These are phyloP conservation scores for Hyles vespertilio DNA, from an alignment of 1,140 invertebrate species.

Conservation along the genomic window DNA sequence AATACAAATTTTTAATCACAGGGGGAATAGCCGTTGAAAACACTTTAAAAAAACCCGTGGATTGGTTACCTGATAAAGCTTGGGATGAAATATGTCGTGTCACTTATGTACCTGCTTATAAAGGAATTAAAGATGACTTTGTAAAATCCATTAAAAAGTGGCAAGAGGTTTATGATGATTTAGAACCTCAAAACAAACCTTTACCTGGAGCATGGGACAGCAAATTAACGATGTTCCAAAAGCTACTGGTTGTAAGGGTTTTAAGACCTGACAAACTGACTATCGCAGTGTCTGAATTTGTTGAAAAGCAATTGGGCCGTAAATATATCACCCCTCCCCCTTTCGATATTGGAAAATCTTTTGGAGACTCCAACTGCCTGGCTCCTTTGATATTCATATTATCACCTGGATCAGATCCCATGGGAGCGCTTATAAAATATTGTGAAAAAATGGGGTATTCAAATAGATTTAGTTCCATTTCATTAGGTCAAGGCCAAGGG, in stretches of 20 bases:
- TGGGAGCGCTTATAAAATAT: conserved; percentile 85
- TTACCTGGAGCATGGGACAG: conserved; percentile 82
- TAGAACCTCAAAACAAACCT: conserved; percentile 80
- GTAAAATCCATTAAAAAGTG: conserved; percentile 76
- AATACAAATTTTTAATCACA: conserved; percentile 89
- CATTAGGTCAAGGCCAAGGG: conserved; percentile 93
- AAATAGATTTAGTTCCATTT: conserved; percentile 89
- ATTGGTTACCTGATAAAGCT: conserved; percentile 89
- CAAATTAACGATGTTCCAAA: conserved; percentile 84
- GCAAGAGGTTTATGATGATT: conserved; percentile 85
- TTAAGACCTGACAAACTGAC: conserved; percentile 90
- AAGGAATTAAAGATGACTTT: conserved; percentile 77
- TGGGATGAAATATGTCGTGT: conserved; percentile 92
- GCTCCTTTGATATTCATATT: conserved; percentile 94
- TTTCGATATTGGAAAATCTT: conserved; percentile 91
- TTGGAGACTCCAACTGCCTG: conserved; percentile 87
- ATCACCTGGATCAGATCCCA: conserved; percentile 93
- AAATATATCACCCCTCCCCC: conserved; percentile 90
- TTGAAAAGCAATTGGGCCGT: conserved; percentile 83
- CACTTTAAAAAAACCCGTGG: conserved; percentile 81
- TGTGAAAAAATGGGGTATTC: conserved; percentile 87
- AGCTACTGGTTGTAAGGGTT: conserved; percentile 86
- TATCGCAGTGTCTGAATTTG: conserved; percentile 78
- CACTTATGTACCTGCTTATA: conserved; percentile 79
- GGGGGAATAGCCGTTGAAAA: conserved; percentile 88